A percentile compares a stretch with the other conserved stretches of the same genome.
Evolutionary conservation across 2,797 vertebrate genomes (phyloP).

Genomic region (Miichthys miiuy): DNA sequence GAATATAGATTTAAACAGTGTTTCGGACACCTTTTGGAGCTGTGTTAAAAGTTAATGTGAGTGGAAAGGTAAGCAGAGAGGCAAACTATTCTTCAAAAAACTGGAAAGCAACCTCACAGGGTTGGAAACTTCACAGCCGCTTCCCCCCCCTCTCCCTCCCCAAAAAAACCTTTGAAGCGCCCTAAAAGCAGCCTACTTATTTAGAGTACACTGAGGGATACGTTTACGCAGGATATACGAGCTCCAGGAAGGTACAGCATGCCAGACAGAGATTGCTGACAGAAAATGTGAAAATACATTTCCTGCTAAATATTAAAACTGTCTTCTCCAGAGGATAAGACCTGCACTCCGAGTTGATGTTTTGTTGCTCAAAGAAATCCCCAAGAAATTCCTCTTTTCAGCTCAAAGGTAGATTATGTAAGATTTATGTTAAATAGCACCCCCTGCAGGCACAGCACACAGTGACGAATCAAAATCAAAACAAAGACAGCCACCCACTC

Average conservation of each 20-base stretch:
- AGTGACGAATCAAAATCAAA: slow-evolving; percentile 49
- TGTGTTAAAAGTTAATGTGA: slow-evolving; percentile 46
- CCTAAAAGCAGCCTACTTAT: slow-evolving; percentile 46
- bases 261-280: slow-evolving; percentile 46
- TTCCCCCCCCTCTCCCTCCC: neutral
- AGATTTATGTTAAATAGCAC: slow-evolving; percentile 62
- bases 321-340: slow-evolving; percentile 47
- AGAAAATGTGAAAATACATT: slow-evolving; percentile 51
- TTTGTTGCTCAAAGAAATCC: slow-evolving; percentile 57
- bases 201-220: slow-evolving; percentile 35
- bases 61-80: slow-evolving; percentile 48
- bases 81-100: slow-evolving; percentile 47
- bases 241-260: slow-evolving; percentile 37
- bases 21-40: slow-evolving; percentile 28
- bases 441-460: slow-evolving; percentile 47
- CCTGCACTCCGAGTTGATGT: slow-evolving; percentile 32
- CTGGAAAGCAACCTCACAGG: slow-evolving; percentile 44
- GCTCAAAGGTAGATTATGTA: slow-evolving; percentile 57
- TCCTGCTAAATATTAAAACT: slow-evolving; percentile 60
- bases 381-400: slow-evolving; percentile 35
- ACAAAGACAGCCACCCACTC: slow-evolving; percentile 30
- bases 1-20: slow-evolving; percentile 25
- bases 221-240: slow-evolving; percentile 36
- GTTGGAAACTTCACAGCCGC: slow-evolving; percentile 24
- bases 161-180: slow-evolving; percentile 43